Conservation (phyloP, 2,113 vertebrate species). For the Pionites leucogaster region DNA sequence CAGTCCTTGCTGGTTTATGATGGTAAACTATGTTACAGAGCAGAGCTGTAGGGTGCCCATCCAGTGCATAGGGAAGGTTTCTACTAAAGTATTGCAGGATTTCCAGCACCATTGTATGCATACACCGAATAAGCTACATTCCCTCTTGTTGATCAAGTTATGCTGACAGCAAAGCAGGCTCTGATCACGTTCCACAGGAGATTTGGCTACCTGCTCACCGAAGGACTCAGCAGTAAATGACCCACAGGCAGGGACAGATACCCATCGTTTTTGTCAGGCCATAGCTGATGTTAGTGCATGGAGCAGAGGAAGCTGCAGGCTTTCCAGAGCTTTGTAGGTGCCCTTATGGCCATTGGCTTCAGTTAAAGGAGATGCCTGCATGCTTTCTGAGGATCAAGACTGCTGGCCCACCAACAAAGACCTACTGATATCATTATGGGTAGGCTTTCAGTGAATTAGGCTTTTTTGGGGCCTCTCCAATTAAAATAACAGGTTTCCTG, state of each 20-base stretch:
- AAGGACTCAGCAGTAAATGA: background rate
- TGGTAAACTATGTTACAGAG: background rate
- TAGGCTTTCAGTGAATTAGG: background rate
- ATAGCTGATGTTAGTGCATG: background rate
- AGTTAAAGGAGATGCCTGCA: background rate
- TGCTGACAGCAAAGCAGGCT: background rate
- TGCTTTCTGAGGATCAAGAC: background rate
- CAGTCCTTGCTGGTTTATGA: background rate
- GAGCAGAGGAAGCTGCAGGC: background rate
- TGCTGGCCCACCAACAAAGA: background rate
- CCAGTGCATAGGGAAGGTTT: background rate
- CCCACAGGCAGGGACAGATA: background rate
- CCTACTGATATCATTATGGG: background rate
- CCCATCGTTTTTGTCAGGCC: background rate
- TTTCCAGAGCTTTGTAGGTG: background rate
- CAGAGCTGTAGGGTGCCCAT: constrained; percentile 9
- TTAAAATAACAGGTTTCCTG: background rate
- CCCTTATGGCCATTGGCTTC: background rate
- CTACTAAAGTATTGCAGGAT: constrained; percentile 5
- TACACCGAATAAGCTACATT: background rate
- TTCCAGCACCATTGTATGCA: constrained; percentile 2
- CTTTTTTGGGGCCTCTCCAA: background rate
- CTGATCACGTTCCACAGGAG: background rate
- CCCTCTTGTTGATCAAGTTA: background rate
- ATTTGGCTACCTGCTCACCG: background rate